Conservation (phyloP, 2,888 invertebrate genomes). For the Volucella inanis region DNA sequence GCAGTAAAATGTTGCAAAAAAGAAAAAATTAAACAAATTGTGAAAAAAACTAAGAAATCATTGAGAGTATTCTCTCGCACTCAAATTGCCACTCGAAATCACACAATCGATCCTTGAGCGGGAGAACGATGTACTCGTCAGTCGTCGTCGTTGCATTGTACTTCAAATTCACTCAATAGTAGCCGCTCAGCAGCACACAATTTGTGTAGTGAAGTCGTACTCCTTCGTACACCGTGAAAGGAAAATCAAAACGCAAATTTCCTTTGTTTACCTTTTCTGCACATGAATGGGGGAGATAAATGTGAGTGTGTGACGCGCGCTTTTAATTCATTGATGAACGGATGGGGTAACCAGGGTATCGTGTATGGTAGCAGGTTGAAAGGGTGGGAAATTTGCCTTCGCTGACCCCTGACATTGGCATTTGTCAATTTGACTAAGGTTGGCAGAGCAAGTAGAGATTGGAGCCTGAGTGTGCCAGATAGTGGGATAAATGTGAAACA, state of each 20-base stretch:
- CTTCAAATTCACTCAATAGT: constrained; percentile 13
- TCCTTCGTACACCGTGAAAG: not conserved
- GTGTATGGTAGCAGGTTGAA: not conserved
- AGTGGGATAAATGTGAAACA: not conserved
- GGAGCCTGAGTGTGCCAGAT: not conserved
- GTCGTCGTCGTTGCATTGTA: not conserved
- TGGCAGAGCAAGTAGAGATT: constrained; percentile 7
- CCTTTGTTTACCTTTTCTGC: constrained; percentile 55
- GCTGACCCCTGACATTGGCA: constrained; percentile 8
- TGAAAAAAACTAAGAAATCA: too few relatives aligned
- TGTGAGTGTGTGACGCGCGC: constrained; percentile 9
- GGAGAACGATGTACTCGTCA: too few relatives aligned
- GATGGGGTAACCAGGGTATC: not conserved
- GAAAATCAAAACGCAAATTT: constrained; percentile 9
- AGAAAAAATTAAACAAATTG: too few relatives aligned
- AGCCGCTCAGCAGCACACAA: not conserved
- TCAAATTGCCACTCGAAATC: not conserved
- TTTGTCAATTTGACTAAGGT: constrained; percentile 11
- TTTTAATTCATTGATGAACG: constrained; percentile 30
- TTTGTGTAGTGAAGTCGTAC: not conserved
- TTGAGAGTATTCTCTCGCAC: not conserved
- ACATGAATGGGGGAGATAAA: not conserved
- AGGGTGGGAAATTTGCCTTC: constrained; percentile 3
- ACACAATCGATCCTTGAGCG: not conserved
- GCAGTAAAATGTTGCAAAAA: constrained; percentile 11